Conservation (phyloP, 1,140 invertebrate species). For the Thaumatotibia leucotreta region DNA sequence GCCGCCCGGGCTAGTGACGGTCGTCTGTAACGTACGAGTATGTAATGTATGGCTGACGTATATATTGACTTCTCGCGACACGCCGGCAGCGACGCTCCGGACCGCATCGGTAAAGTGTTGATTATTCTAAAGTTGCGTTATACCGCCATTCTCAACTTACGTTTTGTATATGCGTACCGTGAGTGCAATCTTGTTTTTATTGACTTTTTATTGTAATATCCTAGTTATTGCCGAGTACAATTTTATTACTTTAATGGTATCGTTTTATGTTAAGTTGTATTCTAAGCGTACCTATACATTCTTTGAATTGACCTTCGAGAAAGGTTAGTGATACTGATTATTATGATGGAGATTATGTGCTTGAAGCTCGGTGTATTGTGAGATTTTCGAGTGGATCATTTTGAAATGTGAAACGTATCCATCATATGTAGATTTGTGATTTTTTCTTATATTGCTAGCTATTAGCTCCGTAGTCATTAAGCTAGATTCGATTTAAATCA, state of each 20-base stretch:
- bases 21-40: too few species aligned
- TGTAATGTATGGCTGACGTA: too few species aligned
- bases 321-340: slow-evolving; percentile 75
- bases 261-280: slow-evolving; percentile 63
- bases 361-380: slow-evolving; percentile 46
- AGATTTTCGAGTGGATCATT: slow-evolving; percentile 34
- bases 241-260: slow-evolving; percentile 42
- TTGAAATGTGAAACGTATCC: slow-evolving; percentile 46
- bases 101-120: slow-evolving; percentile 55
- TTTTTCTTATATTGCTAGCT: slow-evolving; percentile 66
- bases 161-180: slow-evolving; percentile 39
- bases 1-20: slow-evolving; percentile 14
- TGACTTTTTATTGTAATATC: slow-evolving; percentile 36
- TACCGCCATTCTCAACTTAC: slow-evolving; percentile 37
- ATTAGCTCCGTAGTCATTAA: slow-evolving; percentile 67
- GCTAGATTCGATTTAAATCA: slow-evolving; percentile 55
- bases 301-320: slow-evolving; percentile 73
- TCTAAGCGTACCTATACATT: slow-evolving; percentile 73
- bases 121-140: slow-evolving; percentile 52
- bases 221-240: slow-evolving; percentile 60
- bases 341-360: slow-evolving; percentile 54
- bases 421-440: slow-evolving; percentile 64
- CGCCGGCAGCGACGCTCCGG: slow-evolving; percentile 37
- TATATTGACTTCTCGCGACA: too few species aligned
- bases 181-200: slow-evolving; percentile 54